Conservation (phyloP, 2,113 vertebrate genomes). For the Stegostoma tigrinum region DNA sequence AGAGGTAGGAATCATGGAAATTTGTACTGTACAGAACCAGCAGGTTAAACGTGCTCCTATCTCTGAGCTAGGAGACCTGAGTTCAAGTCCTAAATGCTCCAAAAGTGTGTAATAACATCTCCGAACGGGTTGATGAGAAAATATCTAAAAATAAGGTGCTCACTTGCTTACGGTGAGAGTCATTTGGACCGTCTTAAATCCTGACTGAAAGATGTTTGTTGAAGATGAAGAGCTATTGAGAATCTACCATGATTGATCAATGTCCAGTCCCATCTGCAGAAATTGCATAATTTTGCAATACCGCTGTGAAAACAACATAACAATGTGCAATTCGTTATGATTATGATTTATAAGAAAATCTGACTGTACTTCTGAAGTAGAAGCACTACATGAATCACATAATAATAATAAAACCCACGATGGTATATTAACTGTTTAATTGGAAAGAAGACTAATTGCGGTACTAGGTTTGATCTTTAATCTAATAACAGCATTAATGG, state of each 20-base stretch:
- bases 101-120: too few relatives aligned
- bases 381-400: neutral
- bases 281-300: neutral
- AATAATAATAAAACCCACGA: neutral
- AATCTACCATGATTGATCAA: neutral
- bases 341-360: conserved; percentile 20
- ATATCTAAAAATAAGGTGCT: too few relatives aligned
- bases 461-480: neutral
- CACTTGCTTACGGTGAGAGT: neutral
- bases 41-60: neutral
- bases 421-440: conserved; percentile 3
- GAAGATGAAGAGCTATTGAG: neutral
- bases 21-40: neutral
- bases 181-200: neutral
- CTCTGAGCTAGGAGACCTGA: too few relatives aligned
- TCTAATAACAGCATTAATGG: neutral
- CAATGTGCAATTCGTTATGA: neutral
- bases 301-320: neutral
- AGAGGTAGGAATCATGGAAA: neutral
- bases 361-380: neutral
- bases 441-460: neutral
- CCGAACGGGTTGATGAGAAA: too few relatives aligned
- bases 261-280: neutral
- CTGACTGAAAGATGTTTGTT: neutral
- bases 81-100: too few relatives aligned